These are phyloP conservation scores for Antechinus flavipes DNA, from an alignment of 2,113 vertebrate species.

Conservation along the genomic window DNA sequence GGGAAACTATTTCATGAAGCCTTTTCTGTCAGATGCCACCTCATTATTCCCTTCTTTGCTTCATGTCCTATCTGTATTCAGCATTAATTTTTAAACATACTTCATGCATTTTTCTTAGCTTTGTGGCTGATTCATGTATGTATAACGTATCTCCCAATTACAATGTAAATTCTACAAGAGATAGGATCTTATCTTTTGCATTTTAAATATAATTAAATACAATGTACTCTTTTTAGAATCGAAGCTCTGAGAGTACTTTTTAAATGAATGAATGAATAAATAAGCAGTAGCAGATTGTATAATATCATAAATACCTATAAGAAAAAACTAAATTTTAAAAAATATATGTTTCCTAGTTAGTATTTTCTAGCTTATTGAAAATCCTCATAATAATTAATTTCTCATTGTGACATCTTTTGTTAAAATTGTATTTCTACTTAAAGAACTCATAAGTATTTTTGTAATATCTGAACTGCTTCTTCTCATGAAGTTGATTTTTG, in stretches of 20 bases:
- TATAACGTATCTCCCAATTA: neutral
- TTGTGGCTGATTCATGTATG: conserved; percentile 27
- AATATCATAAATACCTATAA: neutral
- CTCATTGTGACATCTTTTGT: conserved; percentile 46
- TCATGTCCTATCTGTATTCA: neutral
- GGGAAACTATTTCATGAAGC: neutral
- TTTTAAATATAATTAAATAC: neutral
- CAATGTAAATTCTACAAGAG: neutral
- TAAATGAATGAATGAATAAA: neutral
- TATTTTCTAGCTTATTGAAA: conserved; percentile 19
- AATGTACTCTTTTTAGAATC: neutral
- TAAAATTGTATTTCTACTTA: conserved; percentile 10
- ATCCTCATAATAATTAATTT: conserved; percentile 61
- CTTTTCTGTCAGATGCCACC: neutral
- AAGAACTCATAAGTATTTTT: conserved; percentile 22
- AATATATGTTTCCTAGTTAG: neutral
- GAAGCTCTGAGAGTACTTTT: neutral
- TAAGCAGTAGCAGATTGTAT: neutral
- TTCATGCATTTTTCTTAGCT: neutral
- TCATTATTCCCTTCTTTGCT: neutral
- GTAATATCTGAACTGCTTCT: conserved; percentile 38
- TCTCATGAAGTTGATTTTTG: neutral
- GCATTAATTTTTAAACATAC: neutral
- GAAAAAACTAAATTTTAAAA: neutral
- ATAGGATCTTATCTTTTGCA: neutral